Conservation (phyloP, 2,888 invertebrate species). For the Zeuzera pyrina region DNA sequence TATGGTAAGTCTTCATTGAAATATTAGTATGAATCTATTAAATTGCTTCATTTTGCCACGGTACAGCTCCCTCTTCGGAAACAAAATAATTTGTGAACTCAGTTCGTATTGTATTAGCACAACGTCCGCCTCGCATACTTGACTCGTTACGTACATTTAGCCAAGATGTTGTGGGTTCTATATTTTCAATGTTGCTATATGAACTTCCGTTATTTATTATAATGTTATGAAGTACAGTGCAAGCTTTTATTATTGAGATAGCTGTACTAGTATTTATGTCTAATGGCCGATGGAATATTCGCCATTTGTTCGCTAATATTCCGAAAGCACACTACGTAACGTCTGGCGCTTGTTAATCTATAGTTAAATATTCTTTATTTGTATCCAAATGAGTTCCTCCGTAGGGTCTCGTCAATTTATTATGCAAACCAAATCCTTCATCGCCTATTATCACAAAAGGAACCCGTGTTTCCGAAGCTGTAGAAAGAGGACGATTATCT, state of each 20-base stretch:
- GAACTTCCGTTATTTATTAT: background rate
- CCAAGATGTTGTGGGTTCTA: no score
- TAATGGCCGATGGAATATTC: slow-evolving; percentile 3
- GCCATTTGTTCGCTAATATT: slow-evolving; percentile 10
- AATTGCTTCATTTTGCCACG: slow-evolving; percentile 1
- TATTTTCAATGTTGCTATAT: no score
- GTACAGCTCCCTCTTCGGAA: slow-evolving; percentile 6
- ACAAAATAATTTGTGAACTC: slow-evolving; percentile 6
- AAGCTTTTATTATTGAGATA: no score
- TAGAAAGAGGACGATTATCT: slow-evolving; percentile 16
- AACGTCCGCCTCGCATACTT: background rate
- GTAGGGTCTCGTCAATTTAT: slow-evolving; percentile 1
- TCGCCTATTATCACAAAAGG: slow-evolving; percentile 2
- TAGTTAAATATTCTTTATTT: slow-evolving; percentile 16
- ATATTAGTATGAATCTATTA: slow-evolving; percentile 5
- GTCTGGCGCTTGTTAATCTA: slow-evolving; percentile 17
- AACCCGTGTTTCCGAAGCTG: slow-evolving; percentile 2
- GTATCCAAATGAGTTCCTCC: background rate
- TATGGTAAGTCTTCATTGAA: slow-evolving; percentile 1
- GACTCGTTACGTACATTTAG: background rate
- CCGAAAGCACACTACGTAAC: slow-evolving; percentile 22
- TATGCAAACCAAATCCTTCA: slow-evolving; percentile 1
- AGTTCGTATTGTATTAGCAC: slow-evolving; percentile 9
- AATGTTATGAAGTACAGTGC: background rate
- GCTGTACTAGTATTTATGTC: background rate